Conservation (phyloP, 2,113 vertebrate genomes). For the Bostrychus sinensis region DNA sequence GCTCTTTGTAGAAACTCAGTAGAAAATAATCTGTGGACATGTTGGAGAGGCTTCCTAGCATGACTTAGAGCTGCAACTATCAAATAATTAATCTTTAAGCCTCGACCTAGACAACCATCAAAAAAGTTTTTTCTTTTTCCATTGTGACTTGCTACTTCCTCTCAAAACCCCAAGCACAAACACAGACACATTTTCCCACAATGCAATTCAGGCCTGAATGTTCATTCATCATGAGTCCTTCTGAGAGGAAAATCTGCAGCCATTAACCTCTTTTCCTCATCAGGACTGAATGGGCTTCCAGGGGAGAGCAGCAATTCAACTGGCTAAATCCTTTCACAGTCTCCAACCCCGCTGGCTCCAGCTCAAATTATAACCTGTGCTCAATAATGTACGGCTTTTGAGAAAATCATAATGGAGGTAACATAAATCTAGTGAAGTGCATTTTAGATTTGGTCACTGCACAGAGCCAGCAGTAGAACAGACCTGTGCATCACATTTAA, state of each 20-base stretch:
- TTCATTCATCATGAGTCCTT: not conserved
- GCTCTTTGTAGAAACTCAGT: no score
- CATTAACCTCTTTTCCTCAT: constrained; percentile 9
- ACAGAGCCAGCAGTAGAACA: no score
- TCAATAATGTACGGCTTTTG: not conserved
- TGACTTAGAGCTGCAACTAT: no score
- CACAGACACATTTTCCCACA: not conserved
- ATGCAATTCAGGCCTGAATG: not conserved
- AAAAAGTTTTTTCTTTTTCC: no score
- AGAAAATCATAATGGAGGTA: no score
- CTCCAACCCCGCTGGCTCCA: not conserved
- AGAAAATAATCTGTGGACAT: no score
- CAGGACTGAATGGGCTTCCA: not conserved
- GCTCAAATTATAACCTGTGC: not conserved
- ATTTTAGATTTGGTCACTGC: no score
- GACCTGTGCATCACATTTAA: no score
- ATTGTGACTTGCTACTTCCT: not conserved
- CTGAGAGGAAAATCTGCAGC: constrained; percentile 11
- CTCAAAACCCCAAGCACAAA: not conserved
- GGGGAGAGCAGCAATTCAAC: not conserved
- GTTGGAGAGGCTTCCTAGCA: no score
- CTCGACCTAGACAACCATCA: no score
- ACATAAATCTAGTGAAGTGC: no score
- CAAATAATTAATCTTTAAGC: no score
- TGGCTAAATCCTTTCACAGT: not conserved